A percentile compares a stretch with the other conserved stretches of the same genome.
phyloP scores from a whole-genome alignment of 2,113 vertebrate genomes.

The Daphoenositta chrysoptera region DNA sequence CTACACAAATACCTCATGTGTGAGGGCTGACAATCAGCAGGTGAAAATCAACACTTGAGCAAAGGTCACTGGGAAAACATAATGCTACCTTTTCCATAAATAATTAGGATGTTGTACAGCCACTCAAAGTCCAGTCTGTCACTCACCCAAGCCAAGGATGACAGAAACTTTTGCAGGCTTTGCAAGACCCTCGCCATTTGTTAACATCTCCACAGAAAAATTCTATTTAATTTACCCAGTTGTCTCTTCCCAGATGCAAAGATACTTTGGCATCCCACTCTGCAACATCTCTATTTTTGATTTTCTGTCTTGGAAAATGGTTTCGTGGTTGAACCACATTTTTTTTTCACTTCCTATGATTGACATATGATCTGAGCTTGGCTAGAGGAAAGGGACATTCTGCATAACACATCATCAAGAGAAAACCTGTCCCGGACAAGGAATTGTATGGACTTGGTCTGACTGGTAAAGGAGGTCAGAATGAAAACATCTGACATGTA shows the following conservation, averaged over 20 bases:
- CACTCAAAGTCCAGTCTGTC: background rate
- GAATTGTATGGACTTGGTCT: conserved; percentile 19
- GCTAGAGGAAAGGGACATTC: conserved; percentile 6
- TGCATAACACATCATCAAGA: conserved; percentile 53
- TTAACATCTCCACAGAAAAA: conserved; percentile 13
- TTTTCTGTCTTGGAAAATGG: conserved; percentile 65
- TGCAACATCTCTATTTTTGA: conserved; percentile 67
- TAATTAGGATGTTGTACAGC: background rate
- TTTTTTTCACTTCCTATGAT: conserved; percentile 60
- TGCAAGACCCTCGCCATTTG: background rate
- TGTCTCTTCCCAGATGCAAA: conserved; percentile 59
- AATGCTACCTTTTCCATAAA: conserved; percentile 12
- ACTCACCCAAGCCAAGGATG: background rate
- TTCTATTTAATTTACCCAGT: conserved; percentile 40
- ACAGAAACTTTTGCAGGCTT: background rate
- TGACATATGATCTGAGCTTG: conserved; percentile 46
- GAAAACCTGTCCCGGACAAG: conserved; percentile 21
- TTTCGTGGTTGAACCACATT: conserved; percentile 61
- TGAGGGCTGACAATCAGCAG: background rate
- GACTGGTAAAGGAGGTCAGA: conserved; percentile 19
- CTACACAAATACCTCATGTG: background rate
- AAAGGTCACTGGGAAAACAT: background rate
- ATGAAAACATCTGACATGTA: background rate
- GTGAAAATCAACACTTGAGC: background rate
- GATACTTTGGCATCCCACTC: conserved; percentile 52